A percentile compares a stretch with the other conserved stretches of the same genome.
phyloP scores from a whole-genome alignment of 2,113 vertebrate species.

The Myotis lucifugus region DNA sequence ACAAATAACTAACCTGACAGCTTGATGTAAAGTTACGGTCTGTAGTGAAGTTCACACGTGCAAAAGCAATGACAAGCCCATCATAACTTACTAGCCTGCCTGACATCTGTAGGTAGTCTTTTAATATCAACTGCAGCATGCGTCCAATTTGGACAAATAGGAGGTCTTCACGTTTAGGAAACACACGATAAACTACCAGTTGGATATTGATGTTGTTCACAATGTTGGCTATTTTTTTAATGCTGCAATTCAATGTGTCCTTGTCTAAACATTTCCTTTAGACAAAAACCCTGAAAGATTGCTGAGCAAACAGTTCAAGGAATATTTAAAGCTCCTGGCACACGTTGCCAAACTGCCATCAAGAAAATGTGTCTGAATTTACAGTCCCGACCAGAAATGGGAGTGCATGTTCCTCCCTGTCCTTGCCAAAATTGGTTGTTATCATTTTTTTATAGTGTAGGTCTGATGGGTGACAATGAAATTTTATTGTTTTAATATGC shows the following conservation, averaged over 20 bases:
- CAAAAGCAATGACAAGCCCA: neutral
- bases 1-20: neutral
- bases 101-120: neutral
- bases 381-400: slow-evolving; percentile 10
- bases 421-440: slow-evolving; percentile 19
- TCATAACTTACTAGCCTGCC: neutral
- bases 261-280: neutral
- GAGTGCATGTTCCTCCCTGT: neutral
- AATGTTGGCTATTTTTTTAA: neutral
- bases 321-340: neutral
- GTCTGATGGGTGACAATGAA: slow-evolving; percentile 33
- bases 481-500: slow-evolving; percentile 2
- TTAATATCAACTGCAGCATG: neutral
- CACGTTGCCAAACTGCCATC: neutral
- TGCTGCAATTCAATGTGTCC: neutral
- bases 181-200: neutral
- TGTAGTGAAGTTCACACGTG: neutral
- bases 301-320: neutral
- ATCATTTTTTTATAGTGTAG: slow-evolving; percentile 16
- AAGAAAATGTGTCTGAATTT: slow-evolving; percentile 28
- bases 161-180: neutral
- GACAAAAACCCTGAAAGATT: neutral
- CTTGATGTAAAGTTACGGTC: neutral
- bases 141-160: neutral
- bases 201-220: neutral